These are phyloP conservation scores for Lasioglossum oenotherae DNA, from an alignment of 2,888 invertebrate species.

Conservation along the genomic window DNA sequence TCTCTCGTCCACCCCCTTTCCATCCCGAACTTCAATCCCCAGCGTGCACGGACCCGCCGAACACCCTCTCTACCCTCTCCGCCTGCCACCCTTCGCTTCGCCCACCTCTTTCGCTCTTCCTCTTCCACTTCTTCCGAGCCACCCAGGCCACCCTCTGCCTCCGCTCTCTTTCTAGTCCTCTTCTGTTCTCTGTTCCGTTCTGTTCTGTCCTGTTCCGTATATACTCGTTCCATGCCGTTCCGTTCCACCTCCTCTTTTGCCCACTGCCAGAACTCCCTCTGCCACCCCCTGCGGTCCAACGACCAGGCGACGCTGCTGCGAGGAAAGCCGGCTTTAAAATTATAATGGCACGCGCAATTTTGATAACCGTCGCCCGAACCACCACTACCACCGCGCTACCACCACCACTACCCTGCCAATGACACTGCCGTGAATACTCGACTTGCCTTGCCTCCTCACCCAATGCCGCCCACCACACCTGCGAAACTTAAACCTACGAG, in stretches of 20 bases:
- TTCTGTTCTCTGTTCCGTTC: slow-evolving; percentile 35
- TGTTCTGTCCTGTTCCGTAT: slow-evolving; percentile 6
- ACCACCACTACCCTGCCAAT: slow-evolving; percentile 44
- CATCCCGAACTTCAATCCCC: slow-evolving; percentile 77
- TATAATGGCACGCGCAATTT: slow-evolving; percentile 84
- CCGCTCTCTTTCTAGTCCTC: slow-evolving; percentile 52
- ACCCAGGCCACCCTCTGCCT: slow-evolving; percentile 44
- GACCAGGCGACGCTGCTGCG: slow-evolving; percentile 72
- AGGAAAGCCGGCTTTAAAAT: slow-evolving; percentile 84
- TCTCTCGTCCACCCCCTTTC: slow-evolving; percentile 68
- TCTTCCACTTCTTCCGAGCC: slow-evolving; percentile 43
- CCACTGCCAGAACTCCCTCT: slow-evolving; percentile 64
- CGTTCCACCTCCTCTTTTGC: slow-evolving; percentile 57
- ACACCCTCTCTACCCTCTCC: slow-evolving; percentile 51
- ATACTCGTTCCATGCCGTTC: slow-evolving; percentile 15
- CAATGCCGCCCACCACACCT: slow-evolving; percentile 27
- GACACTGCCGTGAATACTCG: slow-evolving; percentile 39
- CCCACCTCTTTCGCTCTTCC: slow-evolving; percentile 28
- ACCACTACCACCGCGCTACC: slow-evolving; percentile 54
- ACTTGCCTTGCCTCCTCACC: slow-evolving; percentile 9
- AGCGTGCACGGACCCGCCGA: slow-evolving; percentile 71
- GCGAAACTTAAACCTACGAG: slow-evolving; percentile 34
- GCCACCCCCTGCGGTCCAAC: slow-evolving; percentile 68
- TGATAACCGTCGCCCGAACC: slow-evolving; percentile 82
- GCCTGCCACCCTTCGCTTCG: slow-evolving; percentile 54